phyloP scores from a whole-genome alignment of 1,140 invertebrate species.

The Capitella teleta region DNA sequence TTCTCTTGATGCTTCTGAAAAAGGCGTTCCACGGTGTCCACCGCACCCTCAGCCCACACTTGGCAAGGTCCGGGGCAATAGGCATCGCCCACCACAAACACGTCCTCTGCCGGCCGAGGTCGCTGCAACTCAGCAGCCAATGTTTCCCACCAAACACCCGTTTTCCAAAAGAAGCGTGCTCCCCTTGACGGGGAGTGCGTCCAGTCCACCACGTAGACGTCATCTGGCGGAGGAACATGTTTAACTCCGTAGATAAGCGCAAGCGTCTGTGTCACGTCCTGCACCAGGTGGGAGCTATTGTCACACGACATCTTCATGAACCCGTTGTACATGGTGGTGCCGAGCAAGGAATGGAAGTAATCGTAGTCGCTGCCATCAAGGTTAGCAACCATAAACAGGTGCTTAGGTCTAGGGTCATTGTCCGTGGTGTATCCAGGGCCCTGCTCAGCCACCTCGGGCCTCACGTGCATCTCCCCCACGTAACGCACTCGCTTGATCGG shows the following conservation, averaged over 20 bases:
- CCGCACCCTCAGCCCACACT: slow-evolving; percentile 7
- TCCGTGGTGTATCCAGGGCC: no score
- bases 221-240: neutral
- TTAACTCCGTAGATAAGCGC: neutral
- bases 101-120: neutral
- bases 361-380: slow-evolving; percentile 1
- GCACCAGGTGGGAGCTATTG: neutral
- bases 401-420: no score
- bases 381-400: slow-evolving; percentile 7
- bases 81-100: slow-evolving; percentile 5
- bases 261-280: neutral
- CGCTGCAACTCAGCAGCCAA: neutral
- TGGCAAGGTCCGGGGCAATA: neutral
- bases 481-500: slow-evolving; percentile 5
- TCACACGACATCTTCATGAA: neutral
- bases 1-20: neutral
- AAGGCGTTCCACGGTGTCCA: slow-evolving; percentile 2
- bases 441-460: neutral
- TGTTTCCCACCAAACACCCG: neutral
- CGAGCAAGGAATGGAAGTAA: slow-evolving; percentile 5
- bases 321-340: neutral
- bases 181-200: neutral
- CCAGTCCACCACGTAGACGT: neutral
- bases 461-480: neutral
- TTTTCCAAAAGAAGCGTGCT: slow-evolving; percentile 3